Base-by-base conservation (phyloP, 2,797 vertebrate species). In the Silurus lanzhouensis region DNA sequence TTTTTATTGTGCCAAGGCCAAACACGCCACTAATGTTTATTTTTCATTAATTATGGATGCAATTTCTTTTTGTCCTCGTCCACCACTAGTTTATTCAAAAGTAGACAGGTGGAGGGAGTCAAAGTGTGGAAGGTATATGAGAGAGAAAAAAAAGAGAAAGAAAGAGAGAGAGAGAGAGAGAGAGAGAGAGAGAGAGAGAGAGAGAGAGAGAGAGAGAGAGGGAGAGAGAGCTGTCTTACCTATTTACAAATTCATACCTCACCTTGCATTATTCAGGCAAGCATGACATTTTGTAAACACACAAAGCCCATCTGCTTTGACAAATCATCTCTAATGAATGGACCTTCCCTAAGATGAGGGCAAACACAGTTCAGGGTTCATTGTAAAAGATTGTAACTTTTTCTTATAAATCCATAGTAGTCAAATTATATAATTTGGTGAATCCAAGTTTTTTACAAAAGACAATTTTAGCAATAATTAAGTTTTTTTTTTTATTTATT, bases 31-130 rank as follows among this genome's bases (percentile, higher is more conserved):
- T 92, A 90, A 91, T 90, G 90, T 86, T 52, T 52, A 7, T 88
- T 90, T 91, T 90, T 89, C 89, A 92, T 92, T 90, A 91, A 92
- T 92, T 90, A 92, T 91, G 91, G 87, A 93, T 91, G 92, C 87
- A 90, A 90, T 90, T 91, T 75, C 10, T 52, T 91, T 90, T 79
- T 85, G 87, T 82, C 87, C 88, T 89, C 83, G 79, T 86, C 81
- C 87, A 87, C 83, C 83, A 83, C 83, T 90, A 89, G 82, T 86
- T 90, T 90, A 89, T 88, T 91, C 88, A 90, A 86, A 68, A 86
- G 55, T 76, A 88, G 88, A 88, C 84, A 86, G 72, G 86, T 88
- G 76, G 88, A 80, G 76, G 27, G 83, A 88, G 76, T 86, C 75
- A 75, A 44, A 86, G 86, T 64, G 77, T 58, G 83, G 66, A 79